Percentiles rank a stretch among this genome's conserved stretches.
Conservation (phyloP, 2,888 invertebrate genomes). For the Philaethria dido region DNA sequence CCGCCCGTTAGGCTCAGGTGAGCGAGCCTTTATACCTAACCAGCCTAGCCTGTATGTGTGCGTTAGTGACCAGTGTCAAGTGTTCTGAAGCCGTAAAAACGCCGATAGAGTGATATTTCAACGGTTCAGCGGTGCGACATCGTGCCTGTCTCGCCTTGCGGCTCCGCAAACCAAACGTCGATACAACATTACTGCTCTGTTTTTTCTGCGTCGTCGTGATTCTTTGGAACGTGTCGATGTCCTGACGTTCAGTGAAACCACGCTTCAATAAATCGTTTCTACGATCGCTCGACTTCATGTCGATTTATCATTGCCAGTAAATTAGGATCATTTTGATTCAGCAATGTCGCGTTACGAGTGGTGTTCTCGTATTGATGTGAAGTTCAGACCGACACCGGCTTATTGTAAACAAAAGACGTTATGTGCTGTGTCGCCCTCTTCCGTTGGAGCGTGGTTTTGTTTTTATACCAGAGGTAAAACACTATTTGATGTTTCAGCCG, state of each 20-base stretch:
- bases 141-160: conserved; percentile 58
- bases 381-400: conserved; percentile 40
- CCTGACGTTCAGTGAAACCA: conserved; percentile 43
- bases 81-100: conserved; percentile 61
- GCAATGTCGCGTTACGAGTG: conserved; percentile 23
- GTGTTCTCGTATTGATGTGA: conserved; percentile 34
- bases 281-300: conserved; percentile 30
- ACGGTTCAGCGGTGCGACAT: conserved; percentile 58
- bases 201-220: conserved; percentile 50
- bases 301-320: conserved; percentile 28
- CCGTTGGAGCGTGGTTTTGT: conserved; percentile 39
- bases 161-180: conserved; percentile 60
- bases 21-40: conserved; percentile 52
- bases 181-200: conserved; percentile 59
- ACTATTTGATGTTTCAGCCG: conserved; percentile 50
- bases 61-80: conserved; percentile 54
- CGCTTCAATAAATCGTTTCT: conserved; percentile 31
- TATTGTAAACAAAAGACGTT: conserved; percentile 50
- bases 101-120: conserved; percentile 64
- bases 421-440: conserved; percentile 48
- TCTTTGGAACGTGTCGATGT: conserved; percentile 47
- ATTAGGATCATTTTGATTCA: conserved; percentile 30
- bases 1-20: conserved; percentile 86
- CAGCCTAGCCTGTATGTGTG: conserved; percentile 33
- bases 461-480: conserved; percentile 40